These are phyloP conservation scores for Andrena bucephala DNA, from an alignment of 2,888 invertebrate genomes.

Conservation along the genomic window DNA sequence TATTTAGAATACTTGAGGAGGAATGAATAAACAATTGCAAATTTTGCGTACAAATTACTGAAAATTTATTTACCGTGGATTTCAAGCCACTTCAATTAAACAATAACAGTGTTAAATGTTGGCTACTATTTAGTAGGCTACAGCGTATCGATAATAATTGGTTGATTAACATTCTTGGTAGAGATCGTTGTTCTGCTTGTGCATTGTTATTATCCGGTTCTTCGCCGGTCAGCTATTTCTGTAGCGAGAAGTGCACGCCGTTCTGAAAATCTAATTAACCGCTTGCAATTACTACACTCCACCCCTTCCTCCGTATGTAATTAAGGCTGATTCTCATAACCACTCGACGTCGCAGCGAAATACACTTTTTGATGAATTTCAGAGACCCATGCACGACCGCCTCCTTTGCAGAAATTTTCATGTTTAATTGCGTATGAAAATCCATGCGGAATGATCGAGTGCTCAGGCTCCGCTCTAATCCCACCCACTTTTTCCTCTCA, in stretches of 20 bases:
- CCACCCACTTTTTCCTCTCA: background rate
- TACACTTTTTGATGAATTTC: constrained; percentile 55
- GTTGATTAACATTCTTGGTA: constrained; percentile 1
- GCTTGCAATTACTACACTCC: constrained; percentile 57
- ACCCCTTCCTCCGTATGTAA: constrained; percentile 44
- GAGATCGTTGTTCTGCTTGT: constrained; percentile 31
- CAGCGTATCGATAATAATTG: constrained; percentile 7
- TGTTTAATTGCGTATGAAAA: constrained; percentile 46
- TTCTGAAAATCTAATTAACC: constrained; percentile 69
- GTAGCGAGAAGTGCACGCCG: constrained; percentile 28
- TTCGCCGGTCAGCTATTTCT: constrained; percentile 58
- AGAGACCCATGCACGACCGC: constrained; percentile 3
- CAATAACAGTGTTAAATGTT: too few relatives aligned
- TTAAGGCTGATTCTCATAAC: constrained; percentile 63
- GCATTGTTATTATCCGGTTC: constrained; percentile 45
- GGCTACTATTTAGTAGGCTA: background rate
- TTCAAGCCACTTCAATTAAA: too few relatives aligned
- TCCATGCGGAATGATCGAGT: constrained; percentile 28
- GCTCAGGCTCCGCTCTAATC: background rate
- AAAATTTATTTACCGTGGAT: too few relatives aligned
- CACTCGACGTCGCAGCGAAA: constrained; percentile 31
- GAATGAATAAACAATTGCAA: too few relatives aligned
- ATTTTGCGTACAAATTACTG: too few relatives aligned
- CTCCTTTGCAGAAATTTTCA: constrained; percentile 43
- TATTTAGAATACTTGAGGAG: too few relatives aligned